Percentiles rank a stretch among this genome's conserved stretches.
Conservation (phyloP, 2,888 invertebrate species). For the Boloria selene region DNA sequence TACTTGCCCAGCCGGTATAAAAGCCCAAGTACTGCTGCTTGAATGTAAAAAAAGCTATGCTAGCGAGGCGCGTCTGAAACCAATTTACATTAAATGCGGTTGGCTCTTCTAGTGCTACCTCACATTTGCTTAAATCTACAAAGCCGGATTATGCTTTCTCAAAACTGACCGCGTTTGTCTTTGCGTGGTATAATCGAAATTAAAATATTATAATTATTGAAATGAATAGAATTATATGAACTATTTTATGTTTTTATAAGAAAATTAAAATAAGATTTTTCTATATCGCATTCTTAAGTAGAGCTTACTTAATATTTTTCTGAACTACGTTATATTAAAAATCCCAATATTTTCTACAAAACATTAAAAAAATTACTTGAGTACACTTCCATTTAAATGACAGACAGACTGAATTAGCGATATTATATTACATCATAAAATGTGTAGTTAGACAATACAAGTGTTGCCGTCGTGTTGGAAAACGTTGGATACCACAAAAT, state of each 20-base stretch:
- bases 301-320: no score
- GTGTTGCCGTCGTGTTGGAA: no score
- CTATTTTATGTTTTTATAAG: not conserved
- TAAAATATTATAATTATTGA: constrained; percentile 19
- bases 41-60: constrained; percentile 74
- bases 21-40: constrained; percentile 74
- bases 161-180: constrained; percentile 41
- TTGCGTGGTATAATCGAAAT: constrained; percentile 34
- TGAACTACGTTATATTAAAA: no score
- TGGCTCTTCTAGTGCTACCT: constrained; percentile 69
- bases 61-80: constrained; percentile 60
- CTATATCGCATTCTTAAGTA: no score
- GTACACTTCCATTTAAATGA: no score
- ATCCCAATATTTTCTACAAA: no score
- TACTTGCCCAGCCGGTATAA: constrained; percentile 64
- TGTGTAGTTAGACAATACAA: no score
- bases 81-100: constrained; percentile 80
- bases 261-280: not conserved
- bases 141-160: constrained; percentile 47
- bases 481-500: no score
- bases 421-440: no score
- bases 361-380: no score
- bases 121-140: constrained; percentile 57
- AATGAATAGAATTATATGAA: not conserved
- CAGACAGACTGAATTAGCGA: no score